phyloP scores from a whole-genome alignment of 2,888 invertebrate genomes.

The Tenthredo livida region DNA sequence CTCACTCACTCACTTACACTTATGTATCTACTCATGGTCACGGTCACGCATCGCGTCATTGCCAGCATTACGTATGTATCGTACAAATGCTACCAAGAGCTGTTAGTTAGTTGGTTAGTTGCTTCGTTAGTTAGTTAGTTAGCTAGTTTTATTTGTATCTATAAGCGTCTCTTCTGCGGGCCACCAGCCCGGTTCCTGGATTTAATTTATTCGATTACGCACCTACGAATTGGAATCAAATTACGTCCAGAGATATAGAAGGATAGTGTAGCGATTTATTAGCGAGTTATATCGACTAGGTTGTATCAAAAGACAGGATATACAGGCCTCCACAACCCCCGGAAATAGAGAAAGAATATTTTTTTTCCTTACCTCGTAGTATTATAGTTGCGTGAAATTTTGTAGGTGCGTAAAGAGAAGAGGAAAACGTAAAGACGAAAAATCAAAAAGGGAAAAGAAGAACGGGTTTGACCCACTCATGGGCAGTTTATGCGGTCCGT shows the following conservation, averaged over 20 bases:
- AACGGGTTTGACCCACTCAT: not conserved
- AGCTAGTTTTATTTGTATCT: not conserved
- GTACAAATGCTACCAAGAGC: not conserved
- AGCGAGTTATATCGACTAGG: not conserved
- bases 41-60: constrained; percentile 71
- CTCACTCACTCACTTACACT: not conserved
- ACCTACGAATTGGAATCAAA: not conserved
- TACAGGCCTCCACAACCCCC: not conserved
- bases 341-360: not conserved
- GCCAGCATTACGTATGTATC: constrained; percentile 40
- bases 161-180: not conserved
- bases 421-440: not conserved
- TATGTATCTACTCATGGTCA: constrained; percentile 70
- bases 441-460: not conserved
- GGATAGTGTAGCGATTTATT: not conserved
- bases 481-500: not conserved
- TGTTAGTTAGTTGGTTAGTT: not conserved
- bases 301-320: not conserved
- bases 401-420: not conserved
- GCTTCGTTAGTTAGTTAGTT: not conserved
- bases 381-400: not conserved
- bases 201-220: not conserved
- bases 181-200: not conserved
- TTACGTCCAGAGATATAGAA: not conserved
- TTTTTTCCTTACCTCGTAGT: not conserved